Evolutionary conservation across 1,140 invertebrate genomes (phyloP), one percentile per base, ranked within the genome.

Genomic region (Acromyrmex heyeri): DNA sequence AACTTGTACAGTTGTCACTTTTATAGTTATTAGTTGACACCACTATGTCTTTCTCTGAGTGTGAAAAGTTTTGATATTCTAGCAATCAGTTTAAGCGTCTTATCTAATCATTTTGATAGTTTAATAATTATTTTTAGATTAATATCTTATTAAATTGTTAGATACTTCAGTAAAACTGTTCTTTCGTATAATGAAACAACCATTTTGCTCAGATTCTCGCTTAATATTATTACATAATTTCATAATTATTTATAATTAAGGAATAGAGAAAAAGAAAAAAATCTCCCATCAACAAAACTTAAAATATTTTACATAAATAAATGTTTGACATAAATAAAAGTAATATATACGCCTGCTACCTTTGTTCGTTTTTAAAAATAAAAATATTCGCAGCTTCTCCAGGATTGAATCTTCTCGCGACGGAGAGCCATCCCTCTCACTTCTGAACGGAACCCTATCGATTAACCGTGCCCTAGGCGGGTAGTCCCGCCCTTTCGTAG

Each of bases 391-490:
- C 70, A 50, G 18, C 2, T 14, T 62, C 59, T 50, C 14, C 12
- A 27, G 38, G 38, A 57, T 83, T 34, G 38, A 50, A 73, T 85
- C 55, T 67, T 72, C 59, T 30, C 34, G 50, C 65, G 30, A 48
- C 10, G 4, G 30, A 44, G 24, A 83, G 27, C 38, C 27, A 75
- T 7, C 69, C 79, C 69, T 34, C 67, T 48, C 73, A 18, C 44
- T 21, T 44, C 64, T 70, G 61, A 83, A 85, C 53, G 78, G 69
- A 75, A 90, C 75, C 72, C 79, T 90, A 90, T 90, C 89, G 89
- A 90, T 90, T 87, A 90, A 89, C 89, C 44, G 67, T 90, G 79
- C 88, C 69, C 69, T 83, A 83, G 79, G 55, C 79, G 69, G 73
- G 34, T 61, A 70, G 87, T 77, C 57, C 87, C 87, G 85, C 88